Evolutionary conservation across 2,888 invertebrate genomes (phyloP), one percentile per base, ranked within the genome.

Genomic region (Priocnemis perturbator): DNA sequence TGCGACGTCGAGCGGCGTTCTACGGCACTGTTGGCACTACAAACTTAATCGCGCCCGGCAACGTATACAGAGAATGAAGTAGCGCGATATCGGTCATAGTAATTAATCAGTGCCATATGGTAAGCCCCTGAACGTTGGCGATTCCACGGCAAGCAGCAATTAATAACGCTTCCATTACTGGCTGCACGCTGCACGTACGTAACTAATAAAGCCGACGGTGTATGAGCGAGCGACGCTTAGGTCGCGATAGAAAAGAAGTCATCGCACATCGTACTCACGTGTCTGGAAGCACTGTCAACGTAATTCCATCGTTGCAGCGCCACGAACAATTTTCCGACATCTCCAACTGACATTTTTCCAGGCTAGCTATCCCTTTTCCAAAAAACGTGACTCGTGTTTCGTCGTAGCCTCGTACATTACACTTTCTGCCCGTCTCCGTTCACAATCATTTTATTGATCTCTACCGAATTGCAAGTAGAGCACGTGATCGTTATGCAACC

Each of bases 41-140:
- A 69, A 79, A 79, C 80, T 79, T 79, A 79, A 79, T 79, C 78
- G 71, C 50, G 73, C 55, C 63, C 61, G 60, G 73, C 64, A 77
- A 73, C 71, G 81, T 77, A 75, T 71, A 71, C 70, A 73, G 70
- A 63, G 79, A 73, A 78, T 67, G 76, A 62, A 67, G 58, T 60
- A 61, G 60, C 63, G 52, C 71, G 73, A 75, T 74, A 77, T 72
- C 71, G 81, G 81, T 75, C 76, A 64, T 66, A 56, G 78, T 73
- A 78, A 79, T 79, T 81, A 79, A 79, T 79, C 79, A 79, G 81
- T 78, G 79, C 79, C 79, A 74, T 78, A 74, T 78, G 79, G 71
- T 73, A 74, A 79, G 81, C 76, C 37, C 37, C 61, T 60, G 69
- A 68, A 67, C 76, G 81, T 78, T 73, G 78, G 56, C 70, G 75